Percentiles rank a stretch among this genome's conserved stretches.
Evolutionary conservation across 2,888 invertebrate genomes (phyloP).

Genomic region (Venusia cambrica): DNA sequence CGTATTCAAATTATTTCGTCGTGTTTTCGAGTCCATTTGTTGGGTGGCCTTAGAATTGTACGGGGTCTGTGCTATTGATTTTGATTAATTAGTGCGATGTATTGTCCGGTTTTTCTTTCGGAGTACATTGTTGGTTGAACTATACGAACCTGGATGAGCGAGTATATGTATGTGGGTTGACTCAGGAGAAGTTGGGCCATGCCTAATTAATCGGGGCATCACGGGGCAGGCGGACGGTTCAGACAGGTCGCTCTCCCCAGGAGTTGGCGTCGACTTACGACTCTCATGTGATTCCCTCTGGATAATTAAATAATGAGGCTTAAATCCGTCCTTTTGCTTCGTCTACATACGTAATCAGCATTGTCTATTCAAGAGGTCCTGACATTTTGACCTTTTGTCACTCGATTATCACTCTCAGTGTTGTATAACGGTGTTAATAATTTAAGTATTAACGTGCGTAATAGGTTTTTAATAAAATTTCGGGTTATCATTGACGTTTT

Average conservation of each 20-base stretch:
- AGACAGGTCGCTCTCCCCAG: slow-evolving; percentile 52
- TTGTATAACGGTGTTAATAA: no score
- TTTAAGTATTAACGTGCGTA: no score
- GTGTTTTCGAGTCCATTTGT: slow-evolving; percentile 73
- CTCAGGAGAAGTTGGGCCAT: slow-evolving; percentile 35
- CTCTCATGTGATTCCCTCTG: slow-evolving; percentile 54
- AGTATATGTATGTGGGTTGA: slow-evolving; percentile 10
- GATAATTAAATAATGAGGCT: slow-evolving; percentile 70
- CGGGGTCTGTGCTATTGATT: slow-evolving; percentile 45
- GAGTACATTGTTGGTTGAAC: slow-evolving; percentile 6
- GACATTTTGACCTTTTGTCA: background rate
- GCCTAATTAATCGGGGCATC: slow-evolving; percentile 60
- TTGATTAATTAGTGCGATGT: slow-evolving; percentile 55
- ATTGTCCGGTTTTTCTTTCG: slow-evolving; percentile 24
- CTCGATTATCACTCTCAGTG: no score
- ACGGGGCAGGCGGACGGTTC: slow-evolving; percentile 51
- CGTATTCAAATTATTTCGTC: slow-evolving; percentile 78
- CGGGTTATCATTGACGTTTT: no score
- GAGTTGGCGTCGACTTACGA: slow-evolving; percentile 51
- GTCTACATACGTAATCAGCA: slow-evolving; percentile 9
- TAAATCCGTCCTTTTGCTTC: slow-evolving; percentile 50
- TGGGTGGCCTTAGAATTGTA: slow-evolving; percentile 53
- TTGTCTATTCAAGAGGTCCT: slow-evolving; percentile 7
- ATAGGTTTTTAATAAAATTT: no score
- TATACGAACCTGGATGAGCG: slow-evolving; percentile 3